phyloP scores from a whole-genome alignment of 1,140 invertebrate genomes.

The Episyrphus balteatus region DNA sequence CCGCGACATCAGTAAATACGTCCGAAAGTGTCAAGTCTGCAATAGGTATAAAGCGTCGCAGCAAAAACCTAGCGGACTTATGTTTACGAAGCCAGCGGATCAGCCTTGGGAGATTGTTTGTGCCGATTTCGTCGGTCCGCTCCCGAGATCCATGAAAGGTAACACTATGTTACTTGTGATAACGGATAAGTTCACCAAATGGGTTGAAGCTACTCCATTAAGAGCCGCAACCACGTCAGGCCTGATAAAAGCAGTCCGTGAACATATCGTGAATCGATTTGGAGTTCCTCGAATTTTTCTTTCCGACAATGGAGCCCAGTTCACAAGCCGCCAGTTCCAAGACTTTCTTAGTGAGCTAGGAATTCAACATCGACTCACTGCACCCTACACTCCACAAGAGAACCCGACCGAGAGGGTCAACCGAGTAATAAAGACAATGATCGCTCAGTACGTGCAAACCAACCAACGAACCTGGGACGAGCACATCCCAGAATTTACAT shows the following conservation, averaged over 20 bases:
- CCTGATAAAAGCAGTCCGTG: not conserved
- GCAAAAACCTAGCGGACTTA: no score
- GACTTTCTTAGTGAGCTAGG: not conserved
- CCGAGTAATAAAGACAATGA: no score
- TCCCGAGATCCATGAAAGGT: not conserved
- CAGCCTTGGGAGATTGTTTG: no score
- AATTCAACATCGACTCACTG: not conserved
- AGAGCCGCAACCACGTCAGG: not conserved
- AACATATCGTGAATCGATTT: no score
- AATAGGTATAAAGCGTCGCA: no score
- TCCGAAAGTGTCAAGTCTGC: no score
- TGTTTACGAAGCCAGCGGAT: no score
- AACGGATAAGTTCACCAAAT: not conserved
- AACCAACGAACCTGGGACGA: no score
- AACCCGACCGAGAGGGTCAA: slow-evolving; percentile 2
- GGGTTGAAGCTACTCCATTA: not conserved
- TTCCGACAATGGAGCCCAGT: slow-evolving; percentile 1
- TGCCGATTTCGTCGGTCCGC: no score
- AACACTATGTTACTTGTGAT: not conserved
- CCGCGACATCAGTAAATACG: no score
- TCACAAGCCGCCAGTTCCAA: not conserved
- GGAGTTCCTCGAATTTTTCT: not conserved
- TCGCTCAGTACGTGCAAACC: no score
- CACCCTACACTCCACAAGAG: slow-evolving; percentile 1
- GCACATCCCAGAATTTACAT: no score